Percentiles rank a stretch among this genome's conserved stretches.
phyloP scores from a whole-genome alignment of 2,888 invertebrate species.

The Ceratothoa steindachneri region DNA sequence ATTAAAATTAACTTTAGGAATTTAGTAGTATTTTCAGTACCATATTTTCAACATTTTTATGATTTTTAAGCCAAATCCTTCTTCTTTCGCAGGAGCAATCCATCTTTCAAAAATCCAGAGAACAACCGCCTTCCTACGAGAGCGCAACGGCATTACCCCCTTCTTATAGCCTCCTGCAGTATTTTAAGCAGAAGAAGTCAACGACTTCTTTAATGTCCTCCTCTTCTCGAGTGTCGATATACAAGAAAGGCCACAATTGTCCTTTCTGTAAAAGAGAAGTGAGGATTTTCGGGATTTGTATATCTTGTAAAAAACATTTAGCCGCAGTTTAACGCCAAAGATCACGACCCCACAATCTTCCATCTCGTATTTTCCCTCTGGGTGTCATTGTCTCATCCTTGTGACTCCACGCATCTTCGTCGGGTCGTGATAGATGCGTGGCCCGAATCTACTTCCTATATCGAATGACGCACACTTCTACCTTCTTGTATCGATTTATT shows the following conservation, averaged over 20 bases:
- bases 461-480: no score
- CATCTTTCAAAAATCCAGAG: not conserved
- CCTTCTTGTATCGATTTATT: no score
- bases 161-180: not conserved
- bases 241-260: not conserved
- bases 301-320: not conserved
- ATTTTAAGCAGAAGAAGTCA: not conserved
- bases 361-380: no score
- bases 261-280: slow-evolving; percentile 3
- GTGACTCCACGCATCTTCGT: no score
- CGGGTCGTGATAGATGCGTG: no score
- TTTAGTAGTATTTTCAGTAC: no score
- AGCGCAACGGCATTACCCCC: not conserved
- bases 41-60: no score
- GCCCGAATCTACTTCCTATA: no score
- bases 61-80: not conserved
- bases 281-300: not conserved
- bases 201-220: not conserved
- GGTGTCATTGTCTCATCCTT: no score
- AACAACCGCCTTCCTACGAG: not conserved
- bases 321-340: not conserved
- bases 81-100: not conserved
- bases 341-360: not conserved
- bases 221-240: not conserved
- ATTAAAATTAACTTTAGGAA: no score